Base-by-base conservation (phyloP, 2,113 vertebrate genomes). In the Ptychochromis oligacanthus region DNA sequence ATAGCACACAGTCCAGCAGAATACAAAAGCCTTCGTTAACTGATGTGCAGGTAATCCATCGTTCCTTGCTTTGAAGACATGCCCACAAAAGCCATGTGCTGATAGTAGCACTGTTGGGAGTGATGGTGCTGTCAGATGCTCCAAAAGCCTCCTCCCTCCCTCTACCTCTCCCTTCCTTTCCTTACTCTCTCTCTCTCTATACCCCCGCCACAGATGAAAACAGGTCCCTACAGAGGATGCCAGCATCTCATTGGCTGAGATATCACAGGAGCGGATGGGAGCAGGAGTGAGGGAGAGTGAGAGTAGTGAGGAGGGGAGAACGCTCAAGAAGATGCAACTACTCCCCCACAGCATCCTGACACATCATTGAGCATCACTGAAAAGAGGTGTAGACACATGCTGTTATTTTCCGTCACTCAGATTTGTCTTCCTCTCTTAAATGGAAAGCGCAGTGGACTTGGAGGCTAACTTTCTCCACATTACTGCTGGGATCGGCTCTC, bases 41-140 rank as follows among this genome's bases (percentile, higher is more conserved):
- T 4, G 13, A 83, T 82, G 78, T 55, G 59, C 86, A 83, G 89
- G 91, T 91, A 79, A 93, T 93, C 91, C 92, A 91, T 92, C 93
- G 93, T 82, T 89, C 76, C 79, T 57, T 77, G 64, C 85, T 90
- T 86, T 86, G 83, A 64, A 89, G 93, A 91, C 90, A 67, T 57
- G 24, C 84, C 77, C 86, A 94, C 91, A 95, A 93, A 92, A 91
- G 90, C 90, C 88, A 85, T 88, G 89, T 80, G 90, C 89, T 90
- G 91, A 93, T 92, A 92, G 92, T 89, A 77, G 85, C 82, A 87
- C 87, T 83, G 74, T 81, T 82, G 84, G 88, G 85, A 89, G 89
- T 92, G 90, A 93, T 91, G 88, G 91, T 92, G 85, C 92, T 93
- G 91, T 93, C 93, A 94, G 83, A 86, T 43, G 79, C 87, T 87